Evolutionary conservation across 2,113 vertebrate species (phyloP).

Genomic region (Ceyx melanurus): DNA sequence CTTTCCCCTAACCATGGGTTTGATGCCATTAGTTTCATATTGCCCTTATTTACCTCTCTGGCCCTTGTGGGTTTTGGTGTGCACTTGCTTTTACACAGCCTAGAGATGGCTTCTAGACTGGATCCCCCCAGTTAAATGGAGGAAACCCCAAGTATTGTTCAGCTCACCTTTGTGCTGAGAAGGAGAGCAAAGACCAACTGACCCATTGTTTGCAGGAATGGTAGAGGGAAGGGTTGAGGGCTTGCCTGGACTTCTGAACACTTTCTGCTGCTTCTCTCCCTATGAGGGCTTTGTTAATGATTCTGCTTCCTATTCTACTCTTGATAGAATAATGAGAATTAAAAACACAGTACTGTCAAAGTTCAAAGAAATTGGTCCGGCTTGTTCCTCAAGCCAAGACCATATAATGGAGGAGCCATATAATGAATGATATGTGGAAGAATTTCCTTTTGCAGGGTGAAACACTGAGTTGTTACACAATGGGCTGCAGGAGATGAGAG

Average conservation of each 20-base stretch:
- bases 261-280: neutral
- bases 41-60: neutral
- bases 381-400: neutral
- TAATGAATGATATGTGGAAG: neutral
- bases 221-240: neutral
- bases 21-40: neutral
- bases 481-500: neutral
- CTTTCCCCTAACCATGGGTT: neutral
- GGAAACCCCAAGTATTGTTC: neutral
- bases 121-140: neutral
- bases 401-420: neutral
- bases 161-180: neutral
- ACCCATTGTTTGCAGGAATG: rapidly evolving
- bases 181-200: neutral
- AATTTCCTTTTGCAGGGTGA: neutral
- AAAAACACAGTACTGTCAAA: neutral
- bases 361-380: neutral
- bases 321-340: neutral
- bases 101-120: neutral
- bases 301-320: neutral
- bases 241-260: neutral
- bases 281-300: neutral
- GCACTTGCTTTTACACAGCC: neutral
- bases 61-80: neutral
- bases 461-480: neutral